These are phyloP conservation scores for Mellilla xanthometata DNA, from an alignment of 2,888 invertebrate genomes.

Conservation along the genomic window DNA sequence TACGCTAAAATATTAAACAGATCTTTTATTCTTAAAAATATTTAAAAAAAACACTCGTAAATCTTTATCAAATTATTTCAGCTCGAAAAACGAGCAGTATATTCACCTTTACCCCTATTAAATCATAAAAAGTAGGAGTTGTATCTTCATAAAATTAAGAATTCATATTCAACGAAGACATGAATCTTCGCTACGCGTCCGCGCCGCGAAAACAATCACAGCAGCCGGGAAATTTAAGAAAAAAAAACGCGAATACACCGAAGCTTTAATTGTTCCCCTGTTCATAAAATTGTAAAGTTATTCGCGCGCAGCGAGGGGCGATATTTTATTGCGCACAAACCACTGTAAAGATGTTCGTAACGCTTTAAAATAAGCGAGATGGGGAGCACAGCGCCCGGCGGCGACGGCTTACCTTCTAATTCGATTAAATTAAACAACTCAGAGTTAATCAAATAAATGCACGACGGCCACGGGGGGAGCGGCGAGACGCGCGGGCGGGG, in stretches of 20 bases:
- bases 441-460: slow-evolving; percentile 83
- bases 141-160: slow-evolving; percentile 78
- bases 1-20: too few relatives aligned
- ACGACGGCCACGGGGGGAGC: slow-evolving; percentile 60
- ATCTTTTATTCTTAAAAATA: too few relatives aligned
- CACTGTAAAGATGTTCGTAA: slow-evolving; percentile 80
- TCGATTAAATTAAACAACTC: slow-evolving; percentile 83
- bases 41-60: slow-evolving; percentile 9
- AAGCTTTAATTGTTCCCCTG: slow-evolving; percentile 81
- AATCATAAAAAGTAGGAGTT: slow-evolving; percentile 62
- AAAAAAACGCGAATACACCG: slow-evolving; percentile 66
- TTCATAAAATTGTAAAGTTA: slow-evolving; percentile 82
- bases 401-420: slow-evolving; percentile 73
- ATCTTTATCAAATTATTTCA: slow-evolving; percentile 23
- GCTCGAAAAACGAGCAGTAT: slow-evolving; percentile 35
- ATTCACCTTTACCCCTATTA: slow-evolving; percentile 39
- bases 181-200: slow-evolving; percentile 62
- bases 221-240: slow-evolving; percentile 69
- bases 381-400: slow-evolving; percentile 43
- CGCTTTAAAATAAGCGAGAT: slow-evolving; percentile 78
- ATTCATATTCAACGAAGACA: slow-evolving; percentile 77
- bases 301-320: slow-evolving; percentile 70
- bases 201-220: slow-evolving; percentile 73
- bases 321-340: slow-evolving; percentile 80
- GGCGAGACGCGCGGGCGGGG: slow-evolving; percentile 34